phyloP scores from a whole-genome alignment of 2,888 invertebrate genomes.

The Mythimna impura region DNA sequence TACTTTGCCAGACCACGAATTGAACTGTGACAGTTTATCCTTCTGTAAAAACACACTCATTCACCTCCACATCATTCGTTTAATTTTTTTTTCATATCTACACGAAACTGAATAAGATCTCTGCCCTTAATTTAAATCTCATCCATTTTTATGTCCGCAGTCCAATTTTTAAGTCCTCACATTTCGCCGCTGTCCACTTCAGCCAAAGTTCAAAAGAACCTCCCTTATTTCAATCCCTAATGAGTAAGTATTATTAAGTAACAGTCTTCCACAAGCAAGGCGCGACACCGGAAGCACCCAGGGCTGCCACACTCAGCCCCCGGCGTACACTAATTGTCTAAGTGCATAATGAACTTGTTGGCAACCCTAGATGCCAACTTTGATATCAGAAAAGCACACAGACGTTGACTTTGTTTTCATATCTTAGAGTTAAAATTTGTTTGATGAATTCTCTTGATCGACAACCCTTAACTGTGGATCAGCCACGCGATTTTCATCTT shows the following conservation, averaged over 20 bases:
- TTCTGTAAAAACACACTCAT: too few species aligned
- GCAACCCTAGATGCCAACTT: constrained; percentile 79
- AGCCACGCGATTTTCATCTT: constrained; percentile 29
- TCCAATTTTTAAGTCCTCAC: neutral
- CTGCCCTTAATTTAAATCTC: neutral
- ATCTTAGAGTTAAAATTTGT: constrained; percentile 68
- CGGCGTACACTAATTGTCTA: constrained; percentile 89
- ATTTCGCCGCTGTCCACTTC: constrained; percentile 41
- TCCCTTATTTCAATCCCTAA: constrained; percentile 60
- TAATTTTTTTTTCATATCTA: neutral
- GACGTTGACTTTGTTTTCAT: constrained; percentile 65
- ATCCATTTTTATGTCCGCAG: neutral
- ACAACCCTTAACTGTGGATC: constrained; percentile 52
- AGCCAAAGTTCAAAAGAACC: constrained; percentile 47
- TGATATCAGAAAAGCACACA: constrained; percentile 52
- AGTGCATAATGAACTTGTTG: constrained; percentile 89
- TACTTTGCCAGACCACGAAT: too few species aligned
- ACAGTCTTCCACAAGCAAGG: constrained; percentile 71
- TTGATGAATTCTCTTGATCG: constrained; percentile 52
- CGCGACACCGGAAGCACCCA: constrained; percentile 82
- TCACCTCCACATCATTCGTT: too few species aligned
- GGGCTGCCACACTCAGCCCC: constrained; percentile 78
- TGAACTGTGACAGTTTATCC: too few species aligned
- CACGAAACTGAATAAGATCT: constrained; percentile 1
- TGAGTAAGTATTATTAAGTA: constrained; percentile 67